Conservation (phyloP, 2,888 invertebrate genomes). For the Plebejus anna region DNA sequence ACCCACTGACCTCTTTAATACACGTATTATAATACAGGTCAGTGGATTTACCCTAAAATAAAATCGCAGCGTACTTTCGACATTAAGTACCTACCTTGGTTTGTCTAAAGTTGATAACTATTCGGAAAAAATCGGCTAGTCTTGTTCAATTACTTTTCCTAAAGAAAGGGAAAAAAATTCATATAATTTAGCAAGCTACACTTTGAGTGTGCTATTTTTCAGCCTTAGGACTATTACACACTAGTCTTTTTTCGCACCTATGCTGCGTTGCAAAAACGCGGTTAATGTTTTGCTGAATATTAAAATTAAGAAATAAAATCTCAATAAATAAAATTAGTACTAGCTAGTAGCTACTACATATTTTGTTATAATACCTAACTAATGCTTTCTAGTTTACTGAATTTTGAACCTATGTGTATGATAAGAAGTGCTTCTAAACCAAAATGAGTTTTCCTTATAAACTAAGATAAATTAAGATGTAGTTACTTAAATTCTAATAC, state of each 20-base stretch:
- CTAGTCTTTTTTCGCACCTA: not conserved
- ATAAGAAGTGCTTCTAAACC: not conserved
- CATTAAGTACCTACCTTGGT: not conserved
- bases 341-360: not conserved
- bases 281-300: not conserved
- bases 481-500: not conserved
- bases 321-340: not conserved
- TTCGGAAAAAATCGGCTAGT: not conserved
- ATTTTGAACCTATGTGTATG: not conserved
- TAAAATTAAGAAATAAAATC: not conserved
- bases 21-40: too few species aligned
- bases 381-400: not conserved
- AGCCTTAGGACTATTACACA: slow-evolving; percentile 18
- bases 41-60: not conserved
- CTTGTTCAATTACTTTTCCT: not conserved
- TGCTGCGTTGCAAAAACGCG: not conserved
- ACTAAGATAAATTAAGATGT: not conserved
- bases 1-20: not conserved
- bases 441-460: not conserved
- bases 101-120: not conserved
- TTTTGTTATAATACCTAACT: not conserved
- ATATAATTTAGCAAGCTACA: not conserved
- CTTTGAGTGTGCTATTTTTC: slow-evolving; percentile 8
- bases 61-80: not conserved
- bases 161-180: not conserved